phyloP scores from a whole-genome alignment of 2,113 vertebrate genomes.

The Pteruthius melanotis region DNA sequence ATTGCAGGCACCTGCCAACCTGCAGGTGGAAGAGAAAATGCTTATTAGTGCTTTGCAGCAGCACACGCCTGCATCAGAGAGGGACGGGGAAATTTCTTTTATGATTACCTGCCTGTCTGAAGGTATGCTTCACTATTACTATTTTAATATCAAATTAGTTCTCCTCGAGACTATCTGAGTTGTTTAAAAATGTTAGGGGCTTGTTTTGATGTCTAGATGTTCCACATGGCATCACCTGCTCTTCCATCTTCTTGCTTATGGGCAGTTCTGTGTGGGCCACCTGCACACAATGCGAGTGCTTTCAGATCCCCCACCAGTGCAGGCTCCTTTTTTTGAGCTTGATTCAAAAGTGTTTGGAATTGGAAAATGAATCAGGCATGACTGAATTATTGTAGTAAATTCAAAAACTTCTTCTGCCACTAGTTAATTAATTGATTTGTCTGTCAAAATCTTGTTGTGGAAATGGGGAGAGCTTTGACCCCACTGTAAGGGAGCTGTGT shows the following conservation, averaged over 20 bases:
- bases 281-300: too few species aligned
- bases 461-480: not conserved
- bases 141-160: not conserved
- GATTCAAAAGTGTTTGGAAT: not conserved
- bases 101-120: not conserved
- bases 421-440: not conserved
- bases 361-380: not conserved
- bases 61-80: not conserved
- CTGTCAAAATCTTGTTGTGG: not conserved
- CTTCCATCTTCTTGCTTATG: not conserved
- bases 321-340: not conserved
- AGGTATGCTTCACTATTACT: not conserved
- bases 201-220: not conserved
- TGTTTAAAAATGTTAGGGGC: not conserved
- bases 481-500: not conserved
- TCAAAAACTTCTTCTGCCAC: not conserved
- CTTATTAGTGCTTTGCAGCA: not conserved
- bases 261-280: not conserved
- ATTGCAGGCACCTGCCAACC: not conserved
- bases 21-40: not conserved
- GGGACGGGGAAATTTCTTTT: not conserved
- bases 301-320: not conserved
- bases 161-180: fast-evolving
- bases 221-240: not conserved
- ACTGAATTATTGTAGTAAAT: not conserved